phyloP scores from a whole-genome alignment of 2,113 vertebrate species.

The Petrocephalus zakoni region DNA sequence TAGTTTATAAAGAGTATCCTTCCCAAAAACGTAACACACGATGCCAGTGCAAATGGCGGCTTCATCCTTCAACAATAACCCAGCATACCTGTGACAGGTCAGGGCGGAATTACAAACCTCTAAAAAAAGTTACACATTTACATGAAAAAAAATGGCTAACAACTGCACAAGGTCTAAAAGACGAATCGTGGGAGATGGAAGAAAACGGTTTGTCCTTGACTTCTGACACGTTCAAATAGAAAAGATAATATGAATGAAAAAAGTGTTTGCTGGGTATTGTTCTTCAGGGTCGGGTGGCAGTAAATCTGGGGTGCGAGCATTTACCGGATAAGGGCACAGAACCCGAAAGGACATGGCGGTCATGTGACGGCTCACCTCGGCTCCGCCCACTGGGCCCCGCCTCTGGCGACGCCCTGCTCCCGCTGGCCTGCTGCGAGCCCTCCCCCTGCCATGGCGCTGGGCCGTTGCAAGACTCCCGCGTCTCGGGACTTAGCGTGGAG shows the following conservation, averaged over 20 bases:
- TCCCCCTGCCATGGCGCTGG: conserved; percentile 67
- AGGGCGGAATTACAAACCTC: background rate
- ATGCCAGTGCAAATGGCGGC: background rate
- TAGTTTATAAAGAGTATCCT: background rate
- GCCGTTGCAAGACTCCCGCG: conserved; percentile 60
- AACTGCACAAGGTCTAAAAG: background rate
- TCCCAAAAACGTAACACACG: background rate
- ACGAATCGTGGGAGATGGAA: background rate
- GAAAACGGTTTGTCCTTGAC: background rate
- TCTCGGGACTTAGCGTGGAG: conserved; percentile 67
- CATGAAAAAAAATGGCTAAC: background rate
- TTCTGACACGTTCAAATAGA: background rate
- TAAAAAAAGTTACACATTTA: background rate
- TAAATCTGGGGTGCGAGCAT: background rate
- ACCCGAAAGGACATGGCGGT: background rate
- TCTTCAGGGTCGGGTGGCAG: background rate
- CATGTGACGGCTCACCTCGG: conserved; percentile 42
- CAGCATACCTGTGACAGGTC: background rate
- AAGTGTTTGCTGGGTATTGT: background rate
- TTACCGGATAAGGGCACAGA: too few relatives aligned
- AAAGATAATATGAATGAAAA: background rate
- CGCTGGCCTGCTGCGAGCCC: conserved; percentile 51
- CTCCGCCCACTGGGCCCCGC: conserved; percentile 70
- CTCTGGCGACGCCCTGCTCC: conserved; percentile 60
- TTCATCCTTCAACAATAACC: background rate